phyloP scores from a whole-genome alignment of 2,888 invertebrate species.

The Pandemis corylana region DNA sequence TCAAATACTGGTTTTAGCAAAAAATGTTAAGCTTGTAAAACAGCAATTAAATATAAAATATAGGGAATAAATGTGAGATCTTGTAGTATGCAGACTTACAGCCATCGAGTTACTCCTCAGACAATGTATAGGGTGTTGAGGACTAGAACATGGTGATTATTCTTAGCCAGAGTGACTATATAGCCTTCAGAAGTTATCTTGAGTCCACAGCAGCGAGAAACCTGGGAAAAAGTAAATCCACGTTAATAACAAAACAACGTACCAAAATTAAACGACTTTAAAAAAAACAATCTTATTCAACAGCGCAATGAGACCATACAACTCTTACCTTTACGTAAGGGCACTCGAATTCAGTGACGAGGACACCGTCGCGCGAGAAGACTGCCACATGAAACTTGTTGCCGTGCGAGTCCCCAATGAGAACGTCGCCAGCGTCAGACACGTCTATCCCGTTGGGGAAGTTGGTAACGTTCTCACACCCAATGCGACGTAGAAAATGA shows the following conservation, averaged over 20 bases:
- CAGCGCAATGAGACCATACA: background rate
- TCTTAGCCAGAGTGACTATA: conserved; percentile 98
- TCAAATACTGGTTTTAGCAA: conserved; percentile 84
- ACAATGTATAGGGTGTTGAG: conserved; percentile 97
- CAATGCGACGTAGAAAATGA: conserved; percentile 95
- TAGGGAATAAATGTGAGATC: conserved; percentile 85
- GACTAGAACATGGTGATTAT: conserved; percentile 99
- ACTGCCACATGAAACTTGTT: conserved; percentile 99
- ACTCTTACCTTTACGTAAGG: conserved; percentile 95
- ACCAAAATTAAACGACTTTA: background rate
- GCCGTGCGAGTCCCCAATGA: conserved; percentile 98
- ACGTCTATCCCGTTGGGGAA: conserved; percentile 99
- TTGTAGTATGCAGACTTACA: conserved; percentile 85
- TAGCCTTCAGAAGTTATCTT: conserved; percentile 99
- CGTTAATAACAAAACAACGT: background rate
- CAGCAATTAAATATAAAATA: conserved; percentile 84
- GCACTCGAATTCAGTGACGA: conserved; percentile 97
- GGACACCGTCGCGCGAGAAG: conserved; percentile 94
- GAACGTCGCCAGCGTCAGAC: conserved; percentile 97
- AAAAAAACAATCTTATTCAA: background rate
- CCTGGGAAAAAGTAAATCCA: conserved; percentile 83
- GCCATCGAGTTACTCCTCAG: conserved; percentile 87
- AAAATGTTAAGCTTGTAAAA: conserved; percentile 83
- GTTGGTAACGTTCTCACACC: conserved; percentile 97
- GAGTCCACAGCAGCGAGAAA: conserved; percentile 98